These are phyloP conservation scores for Drosophila teissieri DNA, from an alignment of 1,140 invertebrate genomes.

Conservation along the genomic window DNA sequence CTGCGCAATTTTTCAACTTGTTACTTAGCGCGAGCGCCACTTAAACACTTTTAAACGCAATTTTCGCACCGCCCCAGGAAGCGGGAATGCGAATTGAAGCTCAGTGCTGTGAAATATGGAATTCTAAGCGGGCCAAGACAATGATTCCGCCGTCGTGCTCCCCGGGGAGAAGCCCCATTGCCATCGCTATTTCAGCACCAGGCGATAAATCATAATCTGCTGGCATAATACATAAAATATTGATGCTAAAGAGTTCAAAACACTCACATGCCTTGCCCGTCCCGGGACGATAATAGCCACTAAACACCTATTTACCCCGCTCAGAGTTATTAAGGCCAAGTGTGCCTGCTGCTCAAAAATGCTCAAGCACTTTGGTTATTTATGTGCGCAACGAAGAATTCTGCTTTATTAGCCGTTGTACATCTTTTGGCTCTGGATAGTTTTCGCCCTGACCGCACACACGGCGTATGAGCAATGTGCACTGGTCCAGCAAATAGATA, in stretches of 20 bases:
- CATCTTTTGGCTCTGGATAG: conserved; percentile 23
- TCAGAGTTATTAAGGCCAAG: conserved; percentile 62
- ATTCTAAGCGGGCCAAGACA: conserved; percentile 46
- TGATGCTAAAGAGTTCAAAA: conserved; percentile 80
- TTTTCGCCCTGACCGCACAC: conserved; percentile 17
- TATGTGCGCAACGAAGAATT: conserved; percentile 30
- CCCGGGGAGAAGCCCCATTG: conserved; percentile 9
- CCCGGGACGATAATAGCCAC: conserved; percentile 68
- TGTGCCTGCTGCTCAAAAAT: conserved; percentile 18
- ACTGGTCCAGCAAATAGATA: conserved; percentile 27
- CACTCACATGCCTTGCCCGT: conserved; percentile 17
- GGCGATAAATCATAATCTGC: conserved; percentile 78
- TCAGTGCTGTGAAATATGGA: conserved; percentile 52
- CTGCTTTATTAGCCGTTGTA: conserved; percentile 47
- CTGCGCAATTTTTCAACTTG: conserved; percentile 78
- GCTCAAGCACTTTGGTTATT: conserved; percentile 46
- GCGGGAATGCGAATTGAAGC: conserved; percentile 24
- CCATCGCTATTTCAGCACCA: conserved; percentile 41
- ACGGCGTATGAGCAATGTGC: conserved; percentile 56
- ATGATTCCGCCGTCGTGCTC: conserved; percentile 20
- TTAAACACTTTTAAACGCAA: conserved; percentile 69
- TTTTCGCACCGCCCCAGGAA: conserved; percentile 26
- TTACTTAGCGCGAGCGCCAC: conserved; percentile 70
- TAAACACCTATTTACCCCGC: conserved; percentile 73
- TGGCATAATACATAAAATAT: conserved; percentile 81